Evolutionary conservation across 2,888 invertebrate species (phyloP), one percentile per base, ranked within the genome.

Genomic region (Unio pictorum): DNA sequence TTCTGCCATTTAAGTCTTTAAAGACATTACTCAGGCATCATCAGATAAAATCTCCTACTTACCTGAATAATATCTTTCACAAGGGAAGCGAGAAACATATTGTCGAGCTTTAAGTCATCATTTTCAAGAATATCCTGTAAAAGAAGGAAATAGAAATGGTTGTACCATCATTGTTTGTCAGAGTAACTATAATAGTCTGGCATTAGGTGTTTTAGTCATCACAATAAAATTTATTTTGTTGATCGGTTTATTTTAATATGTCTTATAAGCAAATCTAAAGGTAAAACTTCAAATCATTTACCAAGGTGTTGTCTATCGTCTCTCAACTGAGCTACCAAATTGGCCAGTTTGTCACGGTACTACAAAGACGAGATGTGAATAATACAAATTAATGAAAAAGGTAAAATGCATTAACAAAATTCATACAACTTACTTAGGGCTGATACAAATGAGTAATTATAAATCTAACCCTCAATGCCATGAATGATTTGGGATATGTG

Each of bases 111-210:
- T 11, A 99, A 95, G 92, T 98, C 97, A 91, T 97, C 96, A 91
- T 98, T 98, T 92, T 98, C 96, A 88, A 99, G 94, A 91, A 99
- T 97, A 93, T 99, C 99, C 95, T 91, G 82, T n/a, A 84, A 79
- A 64, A 26, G 30, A 55, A 66, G 66, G 55, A 45, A 58, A 57
- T 34, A 61, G 7, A 5, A 69, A 54, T 15, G 3, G 15, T 15
- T 45, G 11, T 45, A 45, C 15, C n/a, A 45, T 45, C 45, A 45
- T 45, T 45, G 15, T 11, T 15, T 45, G 45, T 4, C 45, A 45
- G 45, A 45, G 45, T 15, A 45, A 45, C 45, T 45, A 45, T 60
- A 18, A 6, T 60, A 4, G 30, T 23, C 28, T 23, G 30, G 23
- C 60, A 28, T 23, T 20, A n/a, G 20, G 3, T 8, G 45, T 34